phyloP scores from a whole-genome alignment of 2,113 vertebrate genomes.

The Callipepla californica region DNA sequence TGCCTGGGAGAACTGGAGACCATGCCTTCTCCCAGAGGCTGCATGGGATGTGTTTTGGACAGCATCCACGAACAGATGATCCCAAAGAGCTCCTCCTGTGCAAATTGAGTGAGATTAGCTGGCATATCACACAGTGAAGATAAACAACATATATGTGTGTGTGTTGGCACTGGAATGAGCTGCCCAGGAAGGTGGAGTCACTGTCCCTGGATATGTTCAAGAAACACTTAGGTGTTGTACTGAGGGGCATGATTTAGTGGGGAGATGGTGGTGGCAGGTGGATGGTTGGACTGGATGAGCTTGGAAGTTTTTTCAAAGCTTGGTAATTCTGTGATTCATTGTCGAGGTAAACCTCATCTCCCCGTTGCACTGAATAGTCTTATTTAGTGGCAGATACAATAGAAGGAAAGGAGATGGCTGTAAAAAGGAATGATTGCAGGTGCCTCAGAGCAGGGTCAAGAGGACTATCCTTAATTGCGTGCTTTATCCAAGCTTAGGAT shows the following conservation, averaged over 20 bases:
- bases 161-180: too few species aligned
- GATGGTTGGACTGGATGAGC: too few species aligned
- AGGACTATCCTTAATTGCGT: neutral
- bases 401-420: neutral
- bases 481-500: neutral
- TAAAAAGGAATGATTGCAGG: neutral
- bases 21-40: fast-evolving
- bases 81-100: fast-evolving
- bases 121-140: too few species aligned
- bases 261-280: too few species aligned
- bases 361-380: neutral
- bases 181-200: too few species aligned
- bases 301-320: too few species aligned
- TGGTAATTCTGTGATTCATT: too few species aligned
- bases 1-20: neutral
- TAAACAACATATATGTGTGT: too few species aligned
- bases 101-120: neutral
- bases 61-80: neutral
- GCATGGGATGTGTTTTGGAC: neutral
- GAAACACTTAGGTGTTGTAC: too few species aligned
- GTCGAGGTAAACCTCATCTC: neutral
- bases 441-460: neutral
- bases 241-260: too few species aligned
- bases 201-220: too few species aligned
- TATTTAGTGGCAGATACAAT: neutral